Conservation (phyloP, 2,797 vertebrate genomes). For the Gallinago stenura region DNA sequence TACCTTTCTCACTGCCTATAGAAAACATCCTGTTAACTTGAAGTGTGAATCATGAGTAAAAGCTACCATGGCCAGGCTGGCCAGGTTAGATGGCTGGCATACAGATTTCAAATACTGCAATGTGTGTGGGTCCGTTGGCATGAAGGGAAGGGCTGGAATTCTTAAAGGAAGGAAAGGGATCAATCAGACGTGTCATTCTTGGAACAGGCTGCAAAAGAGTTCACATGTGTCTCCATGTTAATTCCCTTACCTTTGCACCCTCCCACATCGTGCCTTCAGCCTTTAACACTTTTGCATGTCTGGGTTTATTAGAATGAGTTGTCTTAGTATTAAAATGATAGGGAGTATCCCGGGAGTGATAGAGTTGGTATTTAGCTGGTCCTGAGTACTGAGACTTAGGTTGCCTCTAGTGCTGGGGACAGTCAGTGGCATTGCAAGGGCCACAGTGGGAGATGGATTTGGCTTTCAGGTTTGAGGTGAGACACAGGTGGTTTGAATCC, state of each 20-base stretch:
- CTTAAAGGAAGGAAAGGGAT: background rate
- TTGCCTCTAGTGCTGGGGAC: background rate
- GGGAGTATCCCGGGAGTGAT: background rate
- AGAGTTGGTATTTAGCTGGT: background rate
- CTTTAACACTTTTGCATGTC: background rate
- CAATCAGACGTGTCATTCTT: background rate
- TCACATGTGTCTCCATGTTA: background rate
- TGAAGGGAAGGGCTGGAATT: background rate
- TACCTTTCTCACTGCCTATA: background rate
- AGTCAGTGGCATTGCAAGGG: background rate
- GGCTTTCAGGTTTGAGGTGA: background rate
- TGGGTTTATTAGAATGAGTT: background rate
- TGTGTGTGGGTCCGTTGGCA: background rate
- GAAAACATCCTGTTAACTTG: background rate
- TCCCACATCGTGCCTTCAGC: background rate
- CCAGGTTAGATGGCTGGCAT: background rate
- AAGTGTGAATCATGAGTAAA: background rate
- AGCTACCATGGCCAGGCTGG: background rate
- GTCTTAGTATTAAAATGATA: background rate
- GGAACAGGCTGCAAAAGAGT: background rate
- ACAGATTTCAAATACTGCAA: background rate
- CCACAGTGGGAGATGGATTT: background rate
- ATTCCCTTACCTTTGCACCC: background rate
- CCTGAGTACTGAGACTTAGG: background rate
- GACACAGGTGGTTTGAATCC: background rate